Base-by-base conservation (phyloP, 1,140 invertebrate species). In the Mylabris phalerata region DNA sequence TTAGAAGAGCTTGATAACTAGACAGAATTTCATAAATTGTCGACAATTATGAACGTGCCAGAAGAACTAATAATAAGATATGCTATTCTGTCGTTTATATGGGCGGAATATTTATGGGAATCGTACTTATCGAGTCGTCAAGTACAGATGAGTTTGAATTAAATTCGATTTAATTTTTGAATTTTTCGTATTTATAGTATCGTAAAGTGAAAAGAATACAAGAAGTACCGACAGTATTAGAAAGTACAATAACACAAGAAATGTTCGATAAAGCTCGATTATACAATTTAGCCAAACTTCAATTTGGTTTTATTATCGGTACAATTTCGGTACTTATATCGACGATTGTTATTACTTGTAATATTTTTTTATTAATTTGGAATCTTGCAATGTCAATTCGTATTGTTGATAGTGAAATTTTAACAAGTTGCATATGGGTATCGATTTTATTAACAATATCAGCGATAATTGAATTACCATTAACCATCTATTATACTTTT, bases 401-500 rank as follows among this genome's bases (percentile, higher is more conserved):
- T 48, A 61, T 66, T 32, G 62, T 61, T 50, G 48, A 59, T 26
- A 67, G 66, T 39, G 73, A 75, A 67, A 67, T 75, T 2, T 50
- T 65, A 40, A 67, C 65, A 0, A 93, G 90, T 70, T 83, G 87
- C 60, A 75, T 88, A 2, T 98, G 93, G 76, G 79, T 91, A 49
- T 73, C 91, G 11, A 69, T 93, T 46, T 80, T 86, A 10, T 85
- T 84, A 63, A 55, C 88, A 7, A 77, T 90, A 57, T 85, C 84
- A 57, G 84, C 84, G 24, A 63, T 95, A 51, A 78, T 91, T 9
- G 83, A 85, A 64, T 70, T 98, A 63, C 96, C 96, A 25, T 90
- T 55, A 70, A 84, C 79, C 50, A 75, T 95, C 42, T 99, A 99
- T 75, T 80, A 84, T 47, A 96, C 86, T 26, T 99, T 99, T 84